Percentiles rank a stretch among this genome's conserved stretches.
These are phyloP conservation scores for Bradypodion pumilum DNA, from an alignment of 2,797 vertebrate species.

Conservation along the genomic window DNA sequence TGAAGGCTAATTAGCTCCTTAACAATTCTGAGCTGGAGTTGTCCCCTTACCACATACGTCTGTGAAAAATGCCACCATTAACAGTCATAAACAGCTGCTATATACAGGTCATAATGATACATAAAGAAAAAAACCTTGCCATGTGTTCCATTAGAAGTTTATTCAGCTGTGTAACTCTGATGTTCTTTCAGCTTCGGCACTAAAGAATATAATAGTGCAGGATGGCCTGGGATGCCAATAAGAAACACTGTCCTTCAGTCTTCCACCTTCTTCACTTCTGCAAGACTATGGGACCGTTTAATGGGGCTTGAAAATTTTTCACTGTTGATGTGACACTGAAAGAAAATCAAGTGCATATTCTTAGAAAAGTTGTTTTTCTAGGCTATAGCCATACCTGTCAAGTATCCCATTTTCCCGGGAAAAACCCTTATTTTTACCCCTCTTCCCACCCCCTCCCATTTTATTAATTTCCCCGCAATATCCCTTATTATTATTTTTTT, in stretches of 20 bases:
- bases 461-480: no score
- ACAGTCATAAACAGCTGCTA: background rate
- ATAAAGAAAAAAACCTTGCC: background rate
- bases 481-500: no score
- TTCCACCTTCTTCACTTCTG: slow-evolving; percentile 7
- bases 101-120: background rate
- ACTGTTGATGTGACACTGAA: background rate
- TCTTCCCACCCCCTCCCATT: no score
- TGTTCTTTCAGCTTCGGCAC: background rate
- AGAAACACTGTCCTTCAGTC: background rate
- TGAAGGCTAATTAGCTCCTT: background rate
- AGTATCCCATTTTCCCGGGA: no score
- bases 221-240: slow-evolving; percentile 5
- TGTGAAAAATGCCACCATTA: slow-evolving; percentile 2
- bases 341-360: background rate
- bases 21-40: background rate
- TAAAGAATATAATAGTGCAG: background rate
- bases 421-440: no score
- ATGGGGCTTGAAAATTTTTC: background rate
- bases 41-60: background rate
- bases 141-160: background rate
- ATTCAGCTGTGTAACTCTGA: background rate
- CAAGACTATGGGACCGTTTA: background rate
- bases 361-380: background rate
- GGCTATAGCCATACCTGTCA: no score